Percentiles rank a stretch among this genome's conserved stretches.
phyloP scores from a whole-genome alignment of 2,113 vertebrate genomes.

The Syrmaticus mikado region DNA sequence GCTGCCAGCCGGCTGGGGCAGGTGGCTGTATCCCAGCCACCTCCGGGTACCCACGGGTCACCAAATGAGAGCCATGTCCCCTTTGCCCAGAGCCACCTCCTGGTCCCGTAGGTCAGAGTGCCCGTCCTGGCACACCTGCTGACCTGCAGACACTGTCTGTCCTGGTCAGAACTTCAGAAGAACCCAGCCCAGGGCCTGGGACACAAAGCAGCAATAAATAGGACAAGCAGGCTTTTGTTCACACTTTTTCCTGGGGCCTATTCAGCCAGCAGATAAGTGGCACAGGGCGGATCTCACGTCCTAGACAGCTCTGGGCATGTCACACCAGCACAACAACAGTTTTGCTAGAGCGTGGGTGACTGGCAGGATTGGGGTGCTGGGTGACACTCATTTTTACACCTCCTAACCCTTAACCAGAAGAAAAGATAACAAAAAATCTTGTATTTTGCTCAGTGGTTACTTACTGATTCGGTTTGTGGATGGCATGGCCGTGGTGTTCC shows the following conservation, averaged over 20 bases:
- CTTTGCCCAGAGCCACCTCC: rapidly evolving
- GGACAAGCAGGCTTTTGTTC: neutral
- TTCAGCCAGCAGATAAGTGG: neutral
- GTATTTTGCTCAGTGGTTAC: neutral
- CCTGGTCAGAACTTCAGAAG: neutral
- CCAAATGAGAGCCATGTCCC: rapidly evolving
- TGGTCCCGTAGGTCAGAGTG: neutral
- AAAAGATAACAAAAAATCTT: no score
- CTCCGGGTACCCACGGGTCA: neutral
- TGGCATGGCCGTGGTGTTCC: no score
- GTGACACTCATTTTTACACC: neutral
- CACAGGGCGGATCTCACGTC: neutral
- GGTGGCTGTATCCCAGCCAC: neutral
- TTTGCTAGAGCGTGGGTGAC: neutral
- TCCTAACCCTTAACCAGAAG: neutral
- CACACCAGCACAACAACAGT: neutral
- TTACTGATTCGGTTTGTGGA: neutral
- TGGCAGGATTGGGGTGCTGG: neutral
- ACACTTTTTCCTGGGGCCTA: neutral
- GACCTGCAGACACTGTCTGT: neutral
- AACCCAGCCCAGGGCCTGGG: neutral
- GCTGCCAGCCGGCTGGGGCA: neutral
- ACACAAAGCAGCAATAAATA: neutral
- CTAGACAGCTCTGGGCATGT: neutral
- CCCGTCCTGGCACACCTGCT: neutral